Evolutionary conservation across 2,888 invertebrate species (phyloP), one percentile per base, ranked within the genome.

Genomic region (Selenia dentaria): DNA sequence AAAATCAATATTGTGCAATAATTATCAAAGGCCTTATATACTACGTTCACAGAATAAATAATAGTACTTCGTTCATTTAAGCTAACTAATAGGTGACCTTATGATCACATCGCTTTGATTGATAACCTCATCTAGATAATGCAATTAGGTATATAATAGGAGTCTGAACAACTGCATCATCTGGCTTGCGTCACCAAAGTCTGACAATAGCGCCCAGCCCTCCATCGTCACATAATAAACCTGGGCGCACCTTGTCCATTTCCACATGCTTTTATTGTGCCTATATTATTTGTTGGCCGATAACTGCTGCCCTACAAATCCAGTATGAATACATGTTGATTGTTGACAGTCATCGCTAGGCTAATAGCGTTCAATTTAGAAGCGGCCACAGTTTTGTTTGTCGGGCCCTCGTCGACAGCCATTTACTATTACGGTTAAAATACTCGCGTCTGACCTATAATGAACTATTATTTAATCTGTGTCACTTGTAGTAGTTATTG

Each of bases 341-440:
- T 13, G 29, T 39, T 26, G 29, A 39, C 55, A 49, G 47, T 55
- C 37, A 46, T 50, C 38, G 51, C 18, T 27, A 20, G 38, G 39
- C 29, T 43, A 42, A 55, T 58, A 41, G 48, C 45, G 46, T 42
- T 55, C 55, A 53, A 55, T 53, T 51, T 45, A 51, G 37, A 31
- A 12, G 44, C 48, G 54, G 20, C 32, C 44, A 51, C 55, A 51
- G 41, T 53, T 49, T 51, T 42, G 39, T 55, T 54, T 29, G 29
- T 45, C 8, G 12, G 28, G n/a, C 6, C 8, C 13, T 29, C 34
- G 29, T 28, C 10, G 6, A 27, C 22, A 22, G 27, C 10, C 31
- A 25, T 31, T 20, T 18, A 24, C 32, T 26, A 36, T 31, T 44
- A 32, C 14, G 22, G 22, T 8, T 22, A 22, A 2, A 16, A 3